Conservation (phyloP, 2,113 vertebrate species). For the Cettia cetti region DNA sequence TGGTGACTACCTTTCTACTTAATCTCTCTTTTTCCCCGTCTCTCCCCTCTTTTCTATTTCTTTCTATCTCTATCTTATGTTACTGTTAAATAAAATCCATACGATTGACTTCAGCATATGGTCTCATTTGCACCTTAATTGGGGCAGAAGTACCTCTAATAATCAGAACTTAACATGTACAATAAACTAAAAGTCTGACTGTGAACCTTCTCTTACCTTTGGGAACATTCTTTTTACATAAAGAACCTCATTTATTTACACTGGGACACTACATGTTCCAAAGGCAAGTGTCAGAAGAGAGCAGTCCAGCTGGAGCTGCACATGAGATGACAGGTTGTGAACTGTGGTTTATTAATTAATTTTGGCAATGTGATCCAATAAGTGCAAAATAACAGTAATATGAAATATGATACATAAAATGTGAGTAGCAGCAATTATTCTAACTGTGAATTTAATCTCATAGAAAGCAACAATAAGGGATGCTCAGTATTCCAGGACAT, state of each 20-base stretch:
- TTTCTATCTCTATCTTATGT: background rate
- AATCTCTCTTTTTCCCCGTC: background rate
- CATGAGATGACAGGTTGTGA: background rate
- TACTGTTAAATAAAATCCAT: background rate
- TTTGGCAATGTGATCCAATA: constrained; percentile 1
- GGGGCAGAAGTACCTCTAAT: background rate
- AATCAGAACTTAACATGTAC: background rate
- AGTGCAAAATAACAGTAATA: background rate
- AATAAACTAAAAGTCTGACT: background rate
- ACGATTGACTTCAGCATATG: background rate
- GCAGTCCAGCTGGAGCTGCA: background rate
- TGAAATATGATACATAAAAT: constrained; percentile 4
- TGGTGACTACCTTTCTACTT: background rate
- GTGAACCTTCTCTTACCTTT: background rate
- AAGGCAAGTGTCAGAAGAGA: background rate
- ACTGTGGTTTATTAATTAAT: constrained; percentile 11
- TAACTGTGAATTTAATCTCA: background rate
- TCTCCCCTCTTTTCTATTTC: background rate
- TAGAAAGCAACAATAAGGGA: background rate
- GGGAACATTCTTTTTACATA: background rate
- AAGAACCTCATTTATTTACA: background rate
- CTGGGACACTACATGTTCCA: background rate
- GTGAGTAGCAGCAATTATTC: background rate
- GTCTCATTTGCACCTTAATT: background rate
- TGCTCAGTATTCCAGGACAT: background rate